These are phyloP conservation scores for Patiria miniata DNA, from an alignment of 35 echinoderm and acorn worm genomes.

Conservation along the genomic window DNA sequence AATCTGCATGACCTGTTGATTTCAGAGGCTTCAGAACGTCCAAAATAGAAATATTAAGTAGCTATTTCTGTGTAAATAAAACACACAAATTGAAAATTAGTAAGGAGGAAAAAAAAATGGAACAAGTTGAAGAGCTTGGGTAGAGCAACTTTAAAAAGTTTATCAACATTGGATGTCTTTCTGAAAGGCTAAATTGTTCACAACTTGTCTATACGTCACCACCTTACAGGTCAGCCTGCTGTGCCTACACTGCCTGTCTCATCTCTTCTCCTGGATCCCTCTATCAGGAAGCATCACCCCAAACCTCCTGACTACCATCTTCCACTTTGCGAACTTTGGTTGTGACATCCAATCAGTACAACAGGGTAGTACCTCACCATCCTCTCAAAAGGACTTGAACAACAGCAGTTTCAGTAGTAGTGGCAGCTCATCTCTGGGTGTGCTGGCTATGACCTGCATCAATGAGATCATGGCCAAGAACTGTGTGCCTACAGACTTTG, in stretches of 20 bases:
- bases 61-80: too few relatives aligned
- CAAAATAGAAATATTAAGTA: too few relatives aligned
- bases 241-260: conserved; percentile 75
- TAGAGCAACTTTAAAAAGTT: too few relatives aligned
- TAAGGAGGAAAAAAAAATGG: too few relatives aligned
- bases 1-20: too few relatives aligned
- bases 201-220: too few relatives aligned
- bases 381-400: conserved; percentile 17
- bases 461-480: conserved; percentile 99
- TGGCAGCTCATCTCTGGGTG: conserved; percentile 93
- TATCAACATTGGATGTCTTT: too few relatives aligned
- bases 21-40: too few relatives aligned
- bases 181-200: too few relatives aligned
- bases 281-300: conserved; percentile 84
- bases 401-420: conserved; percentile 88
- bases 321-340: conserved; percentile 98
- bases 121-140: too few relatives aligned
- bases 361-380: conserved; percentile 59
- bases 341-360: conserved; percentile 94
- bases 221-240: conserved; percentile 60
- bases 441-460: conserved; percentile 95
- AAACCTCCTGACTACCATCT: conserved; percentile 85
- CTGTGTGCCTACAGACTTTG: conserved; percentile 95
- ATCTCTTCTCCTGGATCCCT: conserved; percentile 95
- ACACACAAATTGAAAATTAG: too few relatives aligned